Conservation (phyloP, 2,888 invertebrate species). For the Pristionchus exspectatus region DNA sequence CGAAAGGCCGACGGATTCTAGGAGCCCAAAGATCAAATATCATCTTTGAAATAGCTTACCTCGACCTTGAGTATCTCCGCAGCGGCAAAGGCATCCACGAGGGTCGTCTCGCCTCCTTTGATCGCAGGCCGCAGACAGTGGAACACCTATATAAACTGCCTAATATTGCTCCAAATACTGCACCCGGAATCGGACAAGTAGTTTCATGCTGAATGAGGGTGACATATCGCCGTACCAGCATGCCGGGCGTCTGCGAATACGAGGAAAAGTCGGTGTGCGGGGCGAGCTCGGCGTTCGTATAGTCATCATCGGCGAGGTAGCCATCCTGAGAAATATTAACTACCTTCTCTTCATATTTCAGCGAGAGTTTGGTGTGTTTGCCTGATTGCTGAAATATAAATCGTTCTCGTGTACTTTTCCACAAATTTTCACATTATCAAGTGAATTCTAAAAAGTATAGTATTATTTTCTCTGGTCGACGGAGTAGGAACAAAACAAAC, state of each 20-base stretch:
- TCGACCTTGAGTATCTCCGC: slow-evolving; percentile 80
- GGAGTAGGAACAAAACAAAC: too few species aligned
- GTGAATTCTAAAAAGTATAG: too few species aligned
- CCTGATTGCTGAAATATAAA: too few species aligned
- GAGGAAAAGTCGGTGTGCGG: slow-evolving; percentile 89
- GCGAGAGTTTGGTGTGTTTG: too few species aligned
- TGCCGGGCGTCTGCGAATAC: slow-evolving; percentile 86
- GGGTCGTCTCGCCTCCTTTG: slow-evolving; percentile 86
- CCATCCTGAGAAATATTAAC: background rate
- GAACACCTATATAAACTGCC: slow-evolving; percentile 81
- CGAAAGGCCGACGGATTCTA: slow-evolving; percentile 83
- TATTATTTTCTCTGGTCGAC: too few species aligned
- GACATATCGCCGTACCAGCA: slow-evolving; percentile 69
- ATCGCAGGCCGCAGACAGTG: slow-evolving; percentile 84
- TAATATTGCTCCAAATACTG: too few species aligned
- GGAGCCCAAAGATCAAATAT: background rate
- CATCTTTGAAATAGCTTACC: background rate
- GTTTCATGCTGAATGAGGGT: too few species aligned
- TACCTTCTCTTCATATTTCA: too few species aligned
- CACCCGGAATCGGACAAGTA: too few species aligned
- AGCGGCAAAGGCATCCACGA: slow-evolving; percentile 87
- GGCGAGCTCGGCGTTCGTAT: slow-evolving; percentile 85
- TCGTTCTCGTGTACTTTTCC: too few species aligned
- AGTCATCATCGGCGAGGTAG: slow-evolving; percentile 86
- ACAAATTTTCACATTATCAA: too few species aligned